These are phyloP conservation scores for Drosophila obscura DNA, from an alignment of 1,140 invertebrate species.

Conservation along the genomic window DNA sequence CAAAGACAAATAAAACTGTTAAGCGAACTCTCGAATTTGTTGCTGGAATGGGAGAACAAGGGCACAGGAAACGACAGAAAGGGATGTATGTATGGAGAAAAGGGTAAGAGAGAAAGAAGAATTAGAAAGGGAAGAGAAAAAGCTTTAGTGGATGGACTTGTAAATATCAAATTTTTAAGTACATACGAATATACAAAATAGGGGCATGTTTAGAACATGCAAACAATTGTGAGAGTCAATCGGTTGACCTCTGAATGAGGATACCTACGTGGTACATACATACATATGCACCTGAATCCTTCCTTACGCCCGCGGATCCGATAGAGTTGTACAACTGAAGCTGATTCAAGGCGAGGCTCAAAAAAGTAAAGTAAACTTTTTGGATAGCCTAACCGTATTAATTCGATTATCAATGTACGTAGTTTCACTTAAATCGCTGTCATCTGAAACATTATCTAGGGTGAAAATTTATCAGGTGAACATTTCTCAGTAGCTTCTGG, in stretches of 20 bases:
- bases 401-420: no score
- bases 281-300: no score
- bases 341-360: slow-evolving; percentile 8
- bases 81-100: background rate
- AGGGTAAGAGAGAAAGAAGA: background rate
- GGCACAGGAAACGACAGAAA: slow-evolving; percentile 21
- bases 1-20: slow-evolving; percentile 80
- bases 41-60: slow-evolving; percentile 45
- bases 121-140: background rate
- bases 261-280: no score
- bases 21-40: slow-evolving; percentile 78
- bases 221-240: slow-evolving; percentile 64
- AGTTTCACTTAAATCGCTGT: no score
- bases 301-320: background rate
- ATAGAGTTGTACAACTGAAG: slow-evolving; percentile 25
- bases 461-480: no score
- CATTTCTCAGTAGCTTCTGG: no score
- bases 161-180: slow-evolving; percentile 80
- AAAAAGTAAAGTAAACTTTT: background rate
- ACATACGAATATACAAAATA: slow-evolving; percentile 62
- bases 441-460: no score
- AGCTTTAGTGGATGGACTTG: slow-evolving; percentile 53
- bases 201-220: slow-evolving; percentile 78
- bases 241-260: slow-evolving; percentile 10
- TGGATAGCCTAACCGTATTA: background rate